A percentile compares a stretch with the other conserved stretches of the same genome.
Evolutionary conservation across 2,888 invertebrate species (phyloP).

Genomic region (Blastobasis lacticolella): DNA sequence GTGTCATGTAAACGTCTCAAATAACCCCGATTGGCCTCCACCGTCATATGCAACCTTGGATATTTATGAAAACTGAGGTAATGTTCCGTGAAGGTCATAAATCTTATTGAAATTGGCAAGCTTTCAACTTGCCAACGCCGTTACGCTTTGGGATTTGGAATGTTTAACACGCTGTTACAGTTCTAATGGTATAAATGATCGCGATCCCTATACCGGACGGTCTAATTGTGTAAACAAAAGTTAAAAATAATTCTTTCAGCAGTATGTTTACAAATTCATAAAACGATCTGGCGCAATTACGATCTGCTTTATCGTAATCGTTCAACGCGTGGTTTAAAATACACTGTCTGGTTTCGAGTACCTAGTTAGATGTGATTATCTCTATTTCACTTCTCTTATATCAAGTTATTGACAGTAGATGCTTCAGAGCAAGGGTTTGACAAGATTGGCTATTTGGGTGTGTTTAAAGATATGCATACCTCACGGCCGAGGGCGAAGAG

Average conservation of each 20-base stretch:
- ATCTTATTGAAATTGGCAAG: slow-evolving; percentile 54
- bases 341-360: neutral
- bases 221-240: too few relatives aligned
- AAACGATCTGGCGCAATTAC: slow-evolving; percentile 7
- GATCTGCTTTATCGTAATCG: slow-evolving; percentile 1
- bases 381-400: neutral
- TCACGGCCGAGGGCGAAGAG: slow-evolving; percentile 90
- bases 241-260: too few relatives aligned
- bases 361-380: neutral
- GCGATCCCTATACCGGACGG: slow-evolving; percentile 21
- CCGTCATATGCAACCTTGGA: slow-evolving; percentile 42
- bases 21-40: slow-evolving; percentile 37
- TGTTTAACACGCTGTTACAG: slow-evolving; percentile 46
- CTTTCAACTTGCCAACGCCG: slow-evolving; percentile 48
- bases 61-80: slow-evolving; percentile 69
- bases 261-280: slow-evolving; percentile 12
- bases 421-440: neutral
- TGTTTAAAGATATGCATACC: slow-evolving; percentile 57
- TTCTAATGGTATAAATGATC: slow-evolving; percentile 20
- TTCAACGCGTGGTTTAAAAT: neutral
- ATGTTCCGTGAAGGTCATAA: slow-evolving; percentile 63
- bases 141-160: slow-evolving; percentile 48
- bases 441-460: too few relatives aligned
- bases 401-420: neutral
- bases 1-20: slow-evolving; percentile 3